Evolutionary conservation across 1,140 invertebrate genomes (phyloP).

Genomic region (Zaprionus africanus): DNA sequence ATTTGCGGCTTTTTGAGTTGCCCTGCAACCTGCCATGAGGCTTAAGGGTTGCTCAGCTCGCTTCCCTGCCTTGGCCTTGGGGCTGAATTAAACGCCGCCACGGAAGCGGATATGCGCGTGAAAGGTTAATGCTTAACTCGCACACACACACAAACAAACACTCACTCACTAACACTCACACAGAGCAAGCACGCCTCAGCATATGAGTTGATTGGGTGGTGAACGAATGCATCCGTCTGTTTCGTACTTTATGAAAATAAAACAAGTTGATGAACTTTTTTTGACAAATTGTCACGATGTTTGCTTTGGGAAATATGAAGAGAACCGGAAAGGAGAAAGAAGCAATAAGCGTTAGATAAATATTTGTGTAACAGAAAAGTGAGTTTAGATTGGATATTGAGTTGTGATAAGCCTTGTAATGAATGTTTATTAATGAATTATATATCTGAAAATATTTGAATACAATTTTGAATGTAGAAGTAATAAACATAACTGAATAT

Average conservation of each 20-base stretch:
- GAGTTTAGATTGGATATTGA: not conserved
- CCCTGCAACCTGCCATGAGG: not conserved
- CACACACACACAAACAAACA: not conserved
- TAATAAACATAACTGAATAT: too few species aligned
- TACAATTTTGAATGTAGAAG: too few species aligned
- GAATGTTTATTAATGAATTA: not conserved
- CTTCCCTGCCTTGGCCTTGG: constrained; percentile 2
- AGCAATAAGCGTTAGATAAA: not conserved
- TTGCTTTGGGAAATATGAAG: not conserved
- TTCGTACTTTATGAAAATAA: constrained; percentile 7
- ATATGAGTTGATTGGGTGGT: not conserved
- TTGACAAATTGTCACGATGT: constrained; percentile 7
- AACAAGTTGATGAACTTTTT: constrained; percentile 1
- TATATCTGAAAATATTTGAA: not conserved
- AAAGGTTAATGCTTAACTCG: constrained; percentile 19
- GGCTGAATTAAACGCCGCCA: constrained; percentile 7
- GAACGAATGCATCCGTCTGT: constrained; percentile 1
- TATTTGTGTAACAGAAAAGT: not conserved
- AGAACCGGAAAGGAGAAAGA: not conserved
- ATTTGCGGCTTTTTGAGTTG: constrained; percentile 2
- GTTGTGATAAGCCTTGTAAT: not conserved
- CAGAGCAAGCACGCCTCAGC: not conserved
- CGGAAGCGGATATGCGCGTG: constrained; percentile 28
- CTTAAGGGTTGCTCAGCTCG: constrained; percentile 24
- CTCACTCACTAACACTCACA: not conserved